Conservation (phyloP, 2,113 vertebrate genomes). For the Leucosticte australis region DNA sequence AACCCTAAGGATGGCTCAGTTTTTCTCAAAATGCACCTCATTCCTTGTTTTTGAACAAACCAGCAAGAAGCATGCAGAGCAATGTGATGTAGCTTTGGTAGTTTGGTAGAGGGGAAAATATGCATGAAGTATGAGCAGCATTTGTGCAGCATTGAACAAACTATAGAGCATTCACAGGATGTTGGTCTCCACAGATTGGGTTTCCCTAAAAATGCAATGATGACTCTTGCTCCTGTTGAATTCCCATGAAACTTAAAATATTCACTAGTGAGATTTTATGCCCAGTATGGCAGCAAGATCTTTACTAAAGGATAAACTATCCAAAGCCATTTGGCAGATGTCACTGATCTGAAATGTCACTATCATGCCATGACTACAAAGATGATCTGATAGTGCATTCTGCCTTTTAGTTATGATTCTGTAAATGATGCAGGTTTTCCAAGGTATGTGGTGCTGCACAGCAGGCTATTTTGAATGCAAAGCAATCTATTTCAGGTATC, state of each 20-base stretch:
- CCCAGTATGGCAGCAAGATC: not conserved
- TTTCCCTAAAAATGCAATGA: not conserved
- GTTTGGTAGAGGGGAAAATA: not conserved
- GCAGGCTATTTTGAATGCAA: not conserved
- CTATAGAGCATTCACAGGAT: not conserved
- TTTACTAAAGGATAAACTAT: not conserved
- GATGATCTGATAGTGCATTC: not conserved
- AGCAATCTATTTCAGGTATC: not conserved
- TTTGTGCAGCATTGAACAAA: not conserved
- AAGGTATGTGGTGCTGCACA: not conserved
- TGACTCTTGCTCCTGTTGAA: not conserved
- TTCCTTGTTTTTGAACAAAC: not conserved
- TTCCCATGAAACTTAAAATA: not conserved
- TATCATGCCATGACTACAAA: not conserved
- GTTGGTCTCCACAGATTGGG: not conserved
- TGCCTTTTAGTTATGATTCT: not conserved
- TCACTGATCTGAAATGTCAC: not conserved
- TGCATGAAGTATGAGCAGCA: not conserved
- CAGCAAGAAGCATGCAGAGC: not conserved
- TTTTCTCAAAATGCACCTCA: not conserved
- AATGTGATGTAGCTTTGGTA: not conserved
- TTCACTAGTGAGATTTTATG: not conserved
- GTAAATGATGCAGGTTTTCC: not conserved
- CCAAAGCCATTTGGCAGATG: not conserved
- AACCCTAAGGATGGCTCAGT: not conserved